phyloP scores from a whole-genome alignment of 2,113 vertebrate species.

The Heptranchias perlo region DNA sequence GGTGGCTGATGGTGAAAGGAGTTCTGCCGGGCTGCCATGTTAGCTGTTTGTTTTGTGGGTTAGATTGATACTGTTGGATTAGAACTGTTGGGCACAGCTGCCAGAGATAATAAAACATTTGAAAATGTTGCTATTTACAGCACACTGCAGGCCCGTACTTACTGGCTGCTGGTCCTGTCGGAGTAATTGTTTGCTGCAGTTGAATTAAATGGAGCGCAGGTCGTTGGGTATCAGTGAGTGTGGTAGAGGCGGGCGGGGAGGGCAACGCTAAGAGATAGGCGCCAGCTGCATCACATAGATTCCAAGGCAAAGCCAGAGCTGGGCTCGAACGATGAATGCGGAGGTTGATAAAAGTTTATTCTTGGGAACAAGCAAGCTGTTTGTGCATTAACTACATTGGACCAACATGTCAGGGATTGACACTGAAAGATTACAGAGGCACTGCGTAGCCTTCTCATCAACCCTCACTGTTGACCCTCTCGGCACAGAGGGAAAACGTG shows the following conservation, averaged over 20 bases:
- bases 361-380: neutral
- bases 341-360: neutral
- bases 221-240: neutral
- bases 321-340: neutral
- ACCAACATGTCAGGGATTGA: neutral
- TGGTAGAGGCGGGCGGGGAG: too few relatives aligned
- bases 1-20: neutral
- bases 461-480: neutral
- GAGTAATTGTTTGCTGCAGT: neutral
- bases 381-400: neutral
- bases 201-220: neutral
- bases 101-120: neutral
- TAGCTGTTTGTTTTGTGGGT: neutral
- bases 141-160: neutral
- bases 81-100: neutral
- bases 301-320: neutral
- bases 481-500: too few relatives aligned
- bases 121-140: neutral
- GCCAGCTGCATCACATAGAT: neutral
- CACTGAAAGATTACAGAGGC: neutral
- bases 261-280: neutral
- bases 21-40: neutral
- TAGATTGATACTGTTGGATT: neutral
- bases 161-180: neutral
- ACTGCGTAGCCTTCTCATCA: neutral